These are phyloP conservation scores for Syrrhaptes paradoxus DNA, from an alignment of 2,113 vertebrate species.

Conservation along the genomic window DNA sequence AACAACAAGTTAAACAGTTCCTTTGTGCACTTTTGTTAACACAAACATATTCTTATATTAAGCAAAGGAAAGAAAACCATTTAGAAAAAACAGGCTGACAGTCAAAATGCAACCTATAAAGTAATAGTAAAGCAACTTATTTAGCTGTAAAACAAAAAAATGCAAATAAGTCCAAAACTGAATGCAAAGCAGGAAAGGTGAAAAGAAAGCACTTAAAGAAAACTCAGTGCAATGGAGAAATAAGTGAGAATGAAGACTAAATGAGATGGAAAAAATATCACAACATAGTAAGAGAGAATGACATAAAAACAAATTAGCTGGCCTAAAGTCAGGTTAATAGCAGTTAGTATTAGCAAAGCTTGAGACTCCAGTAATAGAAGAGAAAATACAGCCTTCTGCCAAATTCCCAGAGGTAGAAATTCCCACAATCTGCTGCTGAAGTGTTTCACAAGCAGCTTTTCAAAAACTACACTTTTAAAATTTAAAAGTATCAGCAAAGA, in stretches of 20 bases:
- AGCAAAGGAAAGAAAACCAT: neutral
- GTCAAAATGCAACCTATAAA: neutral
- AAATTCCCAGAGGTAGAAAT: neutral
- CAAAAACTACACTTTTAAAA: neutral
- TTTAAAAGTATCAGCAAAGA: neutral
- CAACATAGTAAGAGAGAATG: neutral
- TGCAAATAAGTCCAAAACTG: neutral
- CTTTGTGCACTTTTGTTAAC: neutral
- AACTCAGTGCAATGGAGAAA: neutral
- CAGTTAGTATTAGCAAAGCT: neutral
- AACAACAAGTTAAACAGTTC: neutral
- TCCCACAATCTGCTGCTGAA: neutral
- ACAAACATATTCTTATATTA: neutral
- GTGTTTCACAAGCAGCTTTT: neutral
- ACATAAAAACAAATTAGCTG: neutral
- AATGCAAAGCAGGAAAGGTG: neutral
- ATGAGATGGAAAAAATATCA: neutral
- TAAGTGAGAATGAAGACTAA: neutral
- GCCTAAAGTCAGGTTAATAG: neutral
- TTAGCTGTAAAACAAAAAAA: neutral
- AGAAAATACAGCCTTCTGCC: neutral
- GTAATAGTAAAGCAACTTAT: neutral
- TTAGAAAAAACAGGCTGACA: no score
- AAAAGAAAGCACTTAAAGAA: neutral
- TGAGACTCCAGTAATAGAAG: neutral